Percentiles rank a stretch among this genome's conserved stretches.
These are phyloP conservation scores for Drosophila austrosaltans DNA, from an alignment of 2,888 invertebrate species.

Conservation along the genomic window DNA sequence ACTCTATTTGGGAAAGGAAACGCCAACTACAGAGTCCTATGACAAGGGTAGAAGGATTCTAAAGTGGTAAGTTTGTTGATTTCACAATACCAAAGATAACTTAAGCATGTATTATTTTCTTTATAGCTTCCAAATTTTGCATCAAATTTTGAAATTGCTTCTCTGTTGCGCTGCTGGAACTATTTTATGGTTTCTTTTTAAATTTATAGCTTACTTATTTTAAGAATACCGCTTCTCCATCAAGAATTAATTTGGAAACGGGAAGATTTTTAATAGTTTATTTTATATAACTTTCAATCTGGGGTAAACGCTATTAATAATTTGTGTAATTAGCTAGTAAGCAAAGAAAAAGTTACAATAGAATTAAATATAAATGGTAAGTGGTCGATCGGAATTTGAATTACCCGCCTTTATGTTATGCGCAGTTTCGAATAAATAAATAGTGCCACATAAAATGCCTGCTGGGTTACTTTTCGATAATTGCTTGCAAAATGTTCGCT, in stretches of 20 bases:
- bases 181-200: slow-evolving; percentile 11
- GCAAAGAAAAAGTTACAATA: no score
- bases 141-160: slow-evolving; percentile 59
- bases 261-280: background rate
- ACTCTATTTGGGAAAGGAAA: slow-evolving; percentile 90
- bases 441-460: no score
- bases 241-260: background rate
- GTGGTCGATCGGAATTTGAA: no score
- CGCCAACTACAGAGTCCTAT: slow-evolving; percentile 85
- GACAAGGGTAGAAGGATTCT: slow-evolving; percentile 86
- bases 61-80: slow-evolving; percentile 84
- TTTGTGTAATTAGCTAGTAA: background rate
- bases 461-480: no score
- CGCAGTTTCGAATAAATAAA: no score
- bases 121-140: slow-evolving; percentile 65
- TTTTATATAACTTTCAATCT: background rate
- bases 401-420: no score
- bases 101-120: background rate
- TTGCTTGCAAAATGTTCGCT: no score
- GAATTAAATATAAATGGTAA: no score
- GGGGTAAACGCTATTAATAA: background rate
- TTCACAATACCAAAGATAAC: background rate
- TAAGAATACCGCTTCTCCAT: background rate
- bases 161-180: slow-evolving; percentile 44
- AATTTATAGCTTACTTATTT: background rate